Conservation (phyloP, 1,140 invertebrate genomes). For the Venturia canescens region DNA sequence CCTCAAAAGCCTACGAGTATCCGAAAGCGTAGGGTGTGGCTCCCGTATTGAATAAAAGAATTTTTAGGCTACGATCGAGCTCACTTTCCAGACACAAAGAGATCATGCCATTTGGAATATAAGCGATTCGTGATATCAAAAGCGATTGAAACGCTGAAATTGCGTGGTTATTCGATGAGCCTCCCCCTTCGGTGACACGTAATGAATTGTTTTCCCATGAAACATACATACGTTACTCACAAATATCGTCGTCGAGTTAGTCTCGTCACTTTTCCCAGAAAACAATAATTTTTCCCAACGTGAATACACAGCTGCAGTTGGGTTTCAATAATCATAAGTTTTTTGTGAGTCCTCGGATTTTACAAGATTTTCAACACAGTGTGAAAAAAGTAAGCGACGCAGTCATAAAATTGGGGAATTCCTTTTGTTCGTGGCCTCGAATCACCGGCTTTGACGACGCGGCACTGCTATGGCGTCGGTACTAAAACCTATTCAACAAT, state of each 20-base stretch:
- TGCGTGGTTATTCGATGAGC: not conserved
- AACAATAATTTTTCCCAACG: slow-evolving; percentile 23
- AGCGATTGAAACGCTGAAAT: not conserved
- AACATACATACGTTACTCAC: not conserved
- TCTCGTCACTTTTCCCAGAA: not conserved
- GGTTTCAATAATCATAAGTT: not conserved
- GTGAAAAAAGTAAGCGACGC: not conserved
- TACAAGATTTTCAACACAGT: not conserved
- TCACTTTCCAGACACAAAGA: slow-evolving; percentile 9
- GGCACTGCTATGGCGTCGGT: slow-evolving; percentile 1
- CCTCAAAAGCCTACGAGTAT: not conserved
- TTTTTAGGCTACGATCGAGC: not conserved
- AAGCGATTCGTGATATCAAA: not conserved
- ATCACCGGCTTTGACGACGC: slow-evolving; percentile 1
- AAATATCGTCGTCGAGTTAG: no score
- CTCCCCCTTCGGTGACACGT: not conserved
- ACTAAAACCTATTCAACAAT: slow-evolving; percentile 48
- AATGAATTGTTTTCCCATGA: slow-evolving; percentile 4
- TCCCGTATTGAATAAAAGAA: slow-evolving; percentile 29
- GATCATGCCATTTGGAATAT: not conserved
- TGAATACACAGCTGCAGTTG: not conserved
- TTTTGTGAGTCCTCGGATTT: not conserved
- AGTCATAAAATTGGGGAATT: slow-evolving; percentile 4
- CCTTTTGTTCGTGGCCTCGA: slow-evolving; percentile 48
- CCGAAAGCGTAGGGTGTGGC: not conserved